Evolutionary conservation across 2,797 vertebrate genomes (phyloP).

Genomic region (Lepilemur ruficaudatus): DNA sequence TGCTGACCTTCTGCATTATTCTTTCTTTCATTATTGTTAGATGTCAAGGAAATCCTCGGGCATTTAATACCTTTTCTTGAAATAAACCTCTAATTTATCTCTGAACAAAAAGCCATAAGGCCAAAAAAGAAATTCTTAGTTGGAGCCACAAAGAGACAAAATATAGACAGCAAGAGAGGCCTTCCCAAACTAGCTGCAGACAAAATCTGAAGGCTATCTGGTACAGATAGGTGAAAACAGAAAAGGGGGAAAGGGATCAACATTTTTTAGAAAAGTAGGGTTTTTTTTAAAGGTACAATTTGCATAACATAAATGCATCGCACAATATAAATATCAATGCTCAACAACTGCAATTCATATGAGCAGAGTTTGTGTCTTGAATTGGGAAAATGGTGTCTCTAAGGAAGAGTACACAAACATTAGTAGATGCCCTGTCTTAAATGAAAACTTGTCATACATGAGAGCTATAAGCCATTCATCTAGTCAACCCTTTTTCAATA

Average conservation of each 20-base stretch:
- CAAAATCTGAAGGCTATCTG: background rate
- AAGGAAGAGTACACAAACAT: background rate
- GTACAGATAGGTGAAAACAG: background rate
- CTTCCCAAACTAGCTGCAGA: background rate
- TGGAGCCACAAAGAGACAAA: background rate
- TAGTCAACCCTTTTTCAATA: background rate
- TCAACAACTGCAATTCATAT: background rate
- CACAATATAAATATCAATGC: background rate
- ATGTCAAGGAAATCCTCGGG: slow-evolving; percentile 30
- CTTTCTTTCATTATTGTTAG: background rate
- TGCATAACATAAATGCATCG: background rate
- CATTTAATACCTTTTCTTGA: slow-evolving; percentile 11
- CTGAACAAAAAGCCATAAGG: background rate
- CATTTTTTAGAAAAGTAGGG: background rate
- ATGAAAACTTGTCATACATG: background rate
- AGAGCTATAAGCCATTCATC: background rate
- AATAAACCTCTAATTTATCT: slow-evolving; percentile 50
- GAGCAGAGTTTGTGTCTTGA: background rate
- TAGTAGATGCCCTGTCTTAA: background rate
- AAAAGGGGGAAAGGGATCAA: background rate
- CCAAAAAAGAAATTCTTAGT: background rate
- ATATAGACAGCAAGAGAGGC: background rate
- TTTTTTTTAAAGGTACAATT: background rate
- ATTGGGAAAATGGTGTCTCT: background rate
- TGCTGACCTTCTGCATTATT: slow-evolving; percentile 27